Conservation (phyloP, 2,797 vertebrate species). For the Periparus ater region DNA sequence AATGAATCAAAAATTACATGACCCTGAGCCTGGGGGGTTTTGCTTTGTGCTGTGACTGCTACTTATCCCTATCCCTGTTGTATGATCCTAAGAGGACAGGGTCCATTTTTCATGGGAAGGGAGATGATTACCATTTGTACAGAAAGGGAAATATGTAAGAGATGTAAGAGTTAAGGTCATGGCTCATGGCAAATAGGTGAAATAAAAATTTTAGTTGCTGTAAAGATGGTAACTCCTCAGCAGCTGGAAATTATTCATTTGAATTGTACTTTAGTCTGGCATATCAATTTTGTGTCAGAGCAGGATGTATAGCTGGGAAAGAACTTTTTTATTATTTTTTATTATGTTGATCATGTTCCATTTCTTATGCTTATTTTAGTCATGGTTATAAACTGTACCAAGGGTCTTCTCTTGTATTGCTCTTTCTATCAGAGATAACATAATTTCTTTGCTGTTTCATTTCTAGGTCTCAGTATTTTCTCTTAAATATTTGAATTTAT, state of each 20-base stretch:
- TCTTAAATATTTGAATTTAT: neutral
- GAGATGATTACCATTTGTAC: neutral
- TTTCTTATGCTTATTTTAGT: neutral
- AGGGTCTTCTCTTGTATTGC: neutral
- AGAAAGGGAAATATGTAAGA: neutral
- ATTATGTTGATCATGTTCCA: neutral
- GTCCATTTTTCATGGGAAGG: neutral
- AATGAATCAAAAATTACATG: neutral
- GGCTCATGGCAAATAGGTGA: neutral
- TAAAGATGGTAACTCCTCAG: neutral
- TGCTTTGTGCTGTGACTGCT: neutral
- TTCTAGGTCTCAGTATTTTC: neutral
- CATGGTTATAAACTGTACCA: neutral
- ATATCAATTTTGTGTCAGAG: neutral
- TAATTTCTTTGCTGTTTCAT: neutral
- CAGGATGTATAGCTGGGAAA: neutral
- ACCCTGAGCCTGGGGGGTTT: neutral
- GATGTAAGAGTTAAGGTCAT: neutral
- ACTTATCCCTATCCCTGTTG: neutral
- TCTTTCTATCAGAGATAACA: neutral
- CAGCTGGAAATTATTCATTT: neutral
- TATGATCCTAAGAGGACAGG: neutral
- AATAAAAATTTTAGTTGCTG: neutral
- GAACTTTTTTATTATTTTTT: no score
- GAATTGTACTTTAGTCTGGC: neutral